Base-by-base conservation (phyloP, 1,140 invertebrate species). In the Heliconius himera region DNA sequence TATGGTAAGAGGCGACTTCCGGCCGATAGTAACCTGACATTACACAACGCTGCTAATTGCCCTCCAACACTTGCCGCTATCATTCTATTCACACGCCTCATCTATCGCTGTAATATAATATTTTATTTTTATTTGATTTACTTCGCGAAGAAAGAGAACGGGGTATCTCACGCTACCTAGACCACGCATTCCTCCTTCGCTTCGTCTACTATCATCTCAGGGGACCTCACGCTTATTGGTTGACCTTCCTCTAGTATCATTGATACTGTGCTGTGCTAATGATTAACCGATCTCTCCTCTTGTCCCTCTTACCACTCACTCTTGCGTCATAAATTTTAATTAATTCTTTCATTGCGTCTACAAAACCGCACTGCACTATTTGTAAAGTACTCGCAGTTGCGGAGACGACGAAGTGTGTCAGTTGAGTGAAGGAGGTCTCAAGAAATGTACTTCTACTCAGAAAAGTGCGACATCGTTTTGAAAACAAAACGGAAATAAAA, bases 401-500 rank as follows among this genome's bases (percentile, higher is more conserved):
- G 54, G 8, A 56, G 73, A 36, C 56, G 18, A 76, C 54, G 60
- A 74, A 74, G 66, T 80, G 51, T 56, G 73, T 76, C 78, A 76
- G 56, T 80, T 80, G 74, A 76, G 51, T 49, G 22, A 49, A 60
- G 78, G 74, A 73, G 36, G n/a, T 74, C 78, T 73, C 54, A 22
- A 76, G 73, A 75, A 74, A 75, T 79, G 73, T 70, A 70, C 22
- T 41, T 22, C 38, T 70, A 46, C 26, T 56, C 6, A 41, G 38
- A 41, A 41, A 41, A 66, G 74, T 75, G 73, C 49, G 73, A 76
- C 78, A 56, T 70, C 75, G 73, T 70, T 80, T 80, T 80, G 70
- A 80, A 80, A 80, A 80, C 74, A 80, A 80, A 76, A 74, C 66
- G 74, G 70, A 80, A 80, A 76, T 76, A 74, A 56, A 72, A 78